phyloP scores from a whole-genome alignment of 2,797 vertebrate species.

The Sciaenops ocellatus region DNA sequence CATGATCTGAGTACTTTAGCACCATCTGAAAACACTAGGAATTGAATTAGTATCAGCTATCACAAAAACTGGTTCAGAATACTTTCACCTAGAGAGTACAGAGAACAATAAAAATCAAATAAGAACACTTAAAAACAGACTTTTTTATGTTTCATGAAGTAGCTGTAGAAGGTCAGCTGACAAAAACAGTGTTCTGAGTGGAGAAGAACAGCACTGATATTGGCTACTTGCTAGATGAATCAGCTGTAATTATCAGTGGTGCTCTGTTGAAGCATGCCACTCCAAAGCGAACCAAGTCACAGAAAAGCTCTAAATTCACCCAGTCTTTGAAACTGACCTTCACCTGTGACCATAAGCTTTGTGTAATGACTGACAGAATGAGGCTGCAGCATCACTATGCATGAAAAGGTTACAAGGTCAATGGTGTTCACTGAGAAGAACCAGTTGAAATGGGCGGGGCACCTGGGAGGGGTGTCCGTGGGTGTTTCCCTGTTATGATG shows the following conservation, averaged over 20 bases:
- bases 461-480: neutral
- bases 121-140: neutral
- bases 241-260: neutral
- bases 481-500: constrained; percentile 1
- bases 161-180: neutral
- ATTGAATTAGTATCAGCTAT: neutral
- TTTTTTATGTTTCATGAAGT: neutral
- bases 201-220: constrained; percentile 1
- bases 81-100: neutral
- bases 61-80: neutral
- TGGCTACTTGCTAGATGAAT: neutral
- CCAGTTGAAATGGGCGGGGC: constrained; percentile 13
- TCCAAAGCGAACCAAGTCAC: constrained; percentile 11
- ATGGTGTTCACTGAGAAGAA: constrained; percentile 7
- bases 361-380: constrained; percentile 36
- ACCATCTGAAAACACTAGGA: neutral
- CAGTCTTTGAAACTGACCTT: constrained; percentile 18
- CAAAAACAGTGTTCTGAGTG: neutral
- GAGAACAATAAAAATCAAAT: neutral
- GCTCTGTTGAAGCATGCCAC: neutral
- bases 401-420: constrained; percentile 28
- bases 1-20: neutral
- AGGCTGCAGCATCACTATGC: constrained; percentile 13
- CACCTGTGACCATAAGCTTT: constrained; percentile 36
- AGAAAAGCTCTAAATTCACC: constrained; percentile 26